These are phyloP conservation scores for Chiloscyllium punctatum DNA, from an alignment of 2,797 vertebrate species.

Conservation along the genomic window DNA sequence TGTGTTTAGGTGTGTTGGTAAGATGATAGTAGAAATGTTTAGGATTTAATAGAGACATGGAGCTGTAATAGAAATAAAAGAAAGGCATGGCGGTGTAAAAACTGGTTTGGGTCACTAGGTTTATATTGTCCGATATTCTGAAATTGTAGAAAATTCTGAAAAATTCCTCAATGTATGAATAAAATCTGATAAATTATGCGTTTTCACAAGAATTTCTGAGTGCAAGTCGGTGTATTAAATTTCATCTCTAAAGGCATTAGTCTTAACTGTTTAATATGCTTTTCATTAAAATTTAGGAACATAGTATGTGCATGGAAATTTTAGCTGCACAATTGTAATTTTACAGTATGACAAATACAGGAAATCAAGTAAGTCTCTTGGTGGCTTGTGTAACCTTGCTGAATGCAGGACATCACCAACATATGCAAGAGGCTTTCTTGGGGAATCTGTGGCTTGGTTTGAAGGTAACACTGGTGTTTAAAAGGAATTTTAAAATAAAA, in stretches of 20 bases:
- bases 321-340: background rate
- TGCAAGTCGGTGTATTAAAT: background rate
- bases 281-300: background rate
- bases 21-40: background rate
- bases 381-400: background rate
- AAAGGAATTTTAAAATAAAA: background rate
- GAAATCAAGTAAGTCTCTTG: background rate
- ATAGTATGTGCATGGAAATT: background rate
- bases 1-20: background rate
- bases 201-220: background rate
- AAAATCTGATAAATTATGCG: background rate
- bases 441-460: background rate
- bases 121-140: background rate
- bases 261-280: constrained; percentile 5
- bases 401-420: background rate
- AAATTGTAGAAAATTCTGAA: background rate
- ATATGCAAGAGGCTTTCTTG: background rate
- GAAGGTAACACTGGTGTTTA: background rate
- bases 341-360: background rate
- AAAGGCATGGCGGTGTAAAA: background rate
- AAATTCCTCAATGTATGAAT: background rate
- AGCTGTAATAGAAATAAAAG: background rate
- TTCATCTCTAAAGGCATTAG: background rate
- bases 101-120: background rate
- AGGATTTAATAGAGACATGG: constrained; percentile 1